Evolutionary conservation across 2,888 invertebrate genomes (phyloP), one percentile per base, ranked within the genome.

Genomic region (Octonoba sinensis): DNA sequence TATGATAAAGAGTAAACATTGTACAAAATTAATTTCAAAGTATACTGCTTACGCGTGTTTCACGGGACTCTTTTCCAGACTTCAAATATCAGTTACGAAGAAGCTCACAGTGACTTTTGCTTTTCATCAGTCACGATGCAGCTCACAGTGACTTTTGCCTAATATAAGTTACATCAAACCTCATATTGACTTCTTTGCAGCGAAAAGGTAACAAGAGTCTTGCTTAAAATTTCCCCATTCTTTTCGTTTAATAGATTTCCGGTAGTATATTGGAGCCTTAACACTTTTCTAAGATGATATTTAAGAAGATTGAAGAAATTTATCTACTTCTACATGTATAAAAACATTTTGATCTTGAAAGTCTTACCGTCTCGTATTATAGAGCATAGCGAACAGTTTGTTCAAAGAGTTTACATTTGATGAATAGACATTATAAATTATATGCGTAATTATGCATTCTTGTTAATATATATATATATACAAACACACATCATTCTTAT

Each of bases 221-320:
- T 49, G 51, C 66, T 67, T 72, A 73, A 73, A 73, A 67, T 73
- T 73, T 73, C 67, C 60, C 60, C 44, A 18, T 56, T 13, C 2
- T 67, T 56, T 76, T 0, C 62, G 54, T 69, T 67, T 16, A 4
- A 66, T 73, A 79, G 72, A 72, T 18, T 71, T 72, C 13, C 67
- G 36, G 20, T 79, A 73, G 72, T 18, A 54, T 59, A 27, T 72
- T 54, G 57, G 67, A 79, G 76, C 76, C 76, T 77, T 77, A 77
- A 44, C 62, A 77, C 62, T 62, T 77, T 77, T 77, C 62, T 77
- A 77, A 65, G 62, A 44, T 56, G 54, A 22, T 44, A 60, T 75
- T 75, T 44, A 56, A 20, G 15, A 24, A 56, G 59, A 22, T 54
- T 46, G 46, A 59, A 54, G 60, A 62, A 67, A 76, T 70, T 76